Percentiles rank a stretch among this genome's conserved stretches.
Evolutionary conservation across 2,888 invertebrate species (phyloP).

Genomic region (Meteorus colon): DNA sequence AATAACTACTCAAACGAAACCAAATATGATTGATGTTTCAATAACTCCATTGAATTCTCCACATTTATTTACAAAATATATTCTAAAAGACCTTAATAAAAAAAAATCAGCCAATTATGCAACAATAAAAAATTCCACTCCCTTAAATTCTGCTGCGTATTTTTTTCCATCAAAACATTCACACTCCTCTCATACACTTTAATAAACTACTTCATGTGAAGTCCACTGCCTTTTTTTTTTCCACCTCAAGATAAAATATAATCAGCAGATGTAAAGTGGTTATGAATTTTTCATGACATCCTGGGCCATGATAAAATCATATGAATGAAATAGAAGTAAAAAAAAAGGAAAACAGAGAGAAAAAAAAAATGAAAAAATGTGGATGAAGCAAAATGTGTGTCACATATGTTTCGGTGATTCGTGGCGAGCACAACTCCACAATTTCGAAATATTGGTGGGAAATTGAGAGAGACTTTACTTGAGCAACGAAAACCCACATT

Average conservation of each 20-base stretch:
- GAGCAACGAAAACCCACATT: background rate
- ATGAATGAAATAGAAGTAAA: background rate
- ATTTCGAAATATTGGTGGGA: no score
- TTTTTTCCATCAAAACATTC: no score
- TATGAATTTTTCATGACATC: conserved; percentile 3
- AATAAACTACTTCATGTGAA: background rate
- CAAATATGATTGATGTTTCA: no score
- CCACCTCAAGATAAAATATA: background rate
- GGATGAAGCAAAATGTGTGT: background rate
- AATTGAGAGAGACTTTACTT: no score
- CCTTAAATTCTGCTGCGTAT: no score
- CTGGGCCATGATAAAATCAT: background rate
- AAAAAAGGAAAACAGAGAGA: background rate
- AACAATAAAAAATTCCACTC: no score
- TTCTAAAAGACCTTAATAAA: no score
- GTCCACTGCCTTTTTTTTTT: background rate
- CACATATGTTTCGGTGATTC: background rate
- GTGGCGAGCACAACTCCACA: no score
- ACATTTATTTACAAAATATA: no score
- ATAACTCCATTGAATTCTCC: no score
- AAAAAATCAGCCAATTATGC: no score
- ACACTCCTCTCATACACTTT: background rate
- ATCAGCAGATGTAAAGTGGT: background rate
- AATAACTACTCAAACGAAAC: no score
- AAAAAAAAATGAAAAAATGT: background rate